Evolutionary conservation across 92 coral and sea anemone species (phyloP), one percentile per base, ranked within the genome.

Genomic region (Paragorgia papillata): DNA sequence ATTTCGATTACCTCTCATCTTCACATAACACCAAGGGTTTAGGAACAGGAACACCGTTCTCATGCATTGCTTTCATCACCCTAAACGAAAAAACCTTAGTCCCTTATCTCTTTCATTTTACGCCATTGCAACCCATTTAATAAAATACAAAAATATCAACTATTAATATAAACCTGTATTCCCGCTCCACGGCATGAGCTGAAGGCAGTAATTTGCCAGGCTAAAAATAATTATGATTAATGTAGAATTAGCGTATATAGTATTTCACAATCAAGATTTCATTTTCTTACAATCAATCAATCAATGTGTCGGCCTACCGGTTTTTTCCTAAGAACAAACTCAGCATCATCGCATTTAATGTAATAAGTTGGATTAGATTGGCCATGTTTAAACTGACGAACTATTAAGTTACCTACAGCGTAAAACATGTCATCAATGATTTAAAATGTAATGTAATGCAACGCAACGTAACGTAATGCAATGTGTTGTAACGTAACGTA

Each of bases 131-230:
- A 5, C 43, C 43, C 12, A 37, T 12, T 37, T 37, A n/a, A n/a
- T n/a, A n/a, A n/a, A n/a, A n/a, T n/a, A 37, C 43, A 37, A 4
- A 12, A 5, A 37, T 37, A 37, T 37, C 43, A 37, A 37, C 5
- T 4, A 37, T n/a, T n/a, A n/a, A n/a, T n/a, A n/a, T n/a, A n/a
- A n/a, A 87, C 97, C 92, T 88, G 87, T 83, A 93, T 54, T 93
- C 97, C 14, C 97, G 84, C 60, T 93, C 97, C 66, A 93, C 93
- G 1, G 97, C 97, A 80, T 93, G 97, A 19, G 97, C 97, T 49
- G 97, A 93, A 7, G 97, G 97, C 37, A 93, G 67, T 68, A 93
- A 69, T 80, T 88, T 93, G 13, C 97, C 97, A 20, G 97, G 97
- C 97, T 93, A 85, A 39, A 65, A 77, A 59, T 14, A 40, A 25